phyloP scores from a whole-genome alignment of 2,888 invertebrate genomes.

The Salticus scenicus region DNA sequence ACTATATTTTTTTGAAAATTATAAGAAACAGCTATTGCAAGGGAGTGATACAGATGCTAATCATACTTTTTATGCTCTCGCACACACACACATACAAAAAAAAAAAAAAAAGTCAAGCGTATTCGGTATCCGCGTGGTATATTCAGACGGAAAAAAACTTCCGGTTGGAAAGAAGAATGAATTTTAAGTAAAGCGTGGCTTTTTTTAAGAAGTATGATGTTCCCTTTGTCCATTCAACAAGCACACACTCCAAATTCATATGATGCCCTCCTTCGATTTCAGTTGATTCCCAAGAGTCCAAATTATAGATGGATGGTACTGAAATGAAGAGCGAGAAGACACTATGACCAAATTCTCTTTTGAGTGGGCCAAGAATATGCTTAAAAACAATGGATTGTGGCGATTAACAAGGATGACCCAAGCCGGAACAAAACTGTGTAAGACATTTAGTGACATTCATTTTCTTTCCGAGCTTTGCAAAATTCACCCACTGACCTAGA shows the following conservation, averaged over 20 bases:
- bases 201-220: background rate
- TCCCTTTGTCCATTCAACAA: background rate
- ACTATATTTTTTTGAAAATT: too few relatives aligned
- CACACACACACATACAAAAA: too few relatives aligned
- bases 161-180: background rate
- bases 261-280: background rate
- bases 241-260: background rate
- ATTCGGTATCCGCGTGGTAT: too few relatives aligned
- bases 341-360: background rate
- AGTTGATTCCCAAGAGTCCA: background rate
- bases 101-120: too few relatives aligned
- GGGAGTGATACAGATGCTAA: too few relatives aligned
- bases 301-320: background rate
- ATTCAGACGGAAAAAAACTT: too few relatives aligned
- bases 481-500: conserved; percentile 3
- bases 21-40: too few relatives aligned
- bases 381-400: background rate
- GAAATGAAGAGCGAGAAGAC: background rate
- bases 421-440: background rate
- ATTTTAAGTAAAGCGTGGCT: background rate
- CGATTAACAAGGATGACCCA: conserved; percentile 8
- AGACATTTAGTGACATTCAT: conserved; percentile 14
- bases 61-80: too few relatives aligned
- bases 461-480: background rate
- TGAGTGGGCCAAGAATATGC: background rate